Evolutionary conservation across 1,140 invertebrate species (phyloP), one percentile per base, ranked within the genome.

Genomic region (Bombus polaris): DNA sequence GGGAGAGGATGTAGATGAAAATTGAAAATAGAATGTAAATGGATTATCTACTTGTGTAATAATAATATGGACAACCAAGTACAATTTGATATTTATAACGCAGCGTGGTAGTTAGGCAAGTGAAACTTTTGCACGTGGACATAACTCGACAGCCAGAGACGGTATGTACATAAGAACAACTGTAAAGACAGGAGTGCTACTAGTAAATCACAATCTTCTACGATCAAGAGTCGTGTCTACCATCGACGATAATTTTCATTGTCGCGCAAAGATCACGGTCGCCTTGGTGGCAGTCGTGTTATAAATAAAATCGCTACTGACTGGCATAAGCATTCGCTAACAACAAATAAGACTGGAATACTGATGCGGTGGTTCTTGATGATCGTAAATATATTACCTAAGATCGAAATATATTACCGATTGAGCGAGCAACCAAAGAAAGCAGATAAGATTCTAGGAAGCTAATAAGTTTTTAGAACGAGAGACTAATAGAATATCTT

Each of bases 211-310:
- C 62, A 32, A 32, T 37, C 22, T 39, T 37, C 32, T 35, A 9
- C 42, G 10, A 42, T 66, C 57, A 6, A 78, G 22, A 47, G n/a
- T 15, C 77, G 39, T 3, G 65, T 10, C 10, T 2, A 6, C 74
- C 3, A 28, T 32, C 35, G 13, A 42, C 53, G 13, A 15, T 82
- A 18, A 32, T 59, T 47, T 82, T 74, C 80, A 82, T 74, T 65
- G 70, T 74, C 80, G 80, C 53, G 71, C 71, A 82, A 82, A 82
- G 80, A 82, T 82, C 80, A 82, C n/a, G 71, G 80, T 65, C 80
- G 53, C 37, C 53, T 44, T 57, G 44, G 35, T 42, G 22, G 47
- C 79, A 42, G 47, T 5, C 37, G 70, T 42, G 39, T 82, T 74
- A 65, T 74, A 74, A 74, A 82, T 82, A 82, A 82, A 82, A 75